A percentile compares a stretch with the other conserved stretches of the same genome.
These are phyloP conservation scores for Notolepis coatsorum DNA, from an alignment of 2,797 vertebrate genomes.

Conservation along the genomic window DNA sequence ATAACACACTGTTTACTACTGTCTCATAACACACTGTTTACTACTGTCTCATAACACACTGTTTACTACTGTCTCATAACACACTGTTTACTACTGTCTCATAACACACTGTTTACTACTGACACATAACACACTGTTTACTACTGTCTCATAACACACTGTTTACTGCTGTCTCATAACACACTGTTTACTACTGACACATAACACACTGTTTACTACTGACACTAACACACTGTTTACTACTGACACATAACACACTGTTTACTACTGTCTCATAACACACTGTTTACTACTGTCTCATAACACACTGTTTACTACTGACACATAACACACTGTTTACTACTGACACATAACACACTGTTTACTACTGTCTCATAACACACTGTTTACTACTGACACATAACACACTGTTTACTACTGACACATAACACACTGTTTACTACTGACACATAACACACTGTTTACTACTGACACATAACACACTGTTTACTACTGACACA, in stretches of 20 bases:
- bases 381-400: background rate
- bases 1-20: background rate
- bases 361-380: background rate
- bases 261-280: background rate
- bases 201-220: background rate
- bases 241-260: background rate
- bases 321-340: background rate
- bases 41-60: background rate
- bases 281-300: too few species aligned
- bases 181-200: background rate
- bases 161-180: background rate
- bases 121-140: background rate
- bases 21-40: background rate
- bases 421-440: background rate
- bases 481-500: background rate
- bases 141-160: background rate
- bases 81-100: background rate
- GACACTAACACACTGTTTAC: background rate
- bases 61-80: background rate
- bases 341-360: background rate
- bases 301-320: background rate
- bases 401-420: background rate
- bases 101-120: background rate
- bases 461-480: background rate
- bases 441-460: background rate